Evolutionary conservation across 2,797 vertebrate species (phyloP).

Genomic region (Pangasius djambal): DNA sequence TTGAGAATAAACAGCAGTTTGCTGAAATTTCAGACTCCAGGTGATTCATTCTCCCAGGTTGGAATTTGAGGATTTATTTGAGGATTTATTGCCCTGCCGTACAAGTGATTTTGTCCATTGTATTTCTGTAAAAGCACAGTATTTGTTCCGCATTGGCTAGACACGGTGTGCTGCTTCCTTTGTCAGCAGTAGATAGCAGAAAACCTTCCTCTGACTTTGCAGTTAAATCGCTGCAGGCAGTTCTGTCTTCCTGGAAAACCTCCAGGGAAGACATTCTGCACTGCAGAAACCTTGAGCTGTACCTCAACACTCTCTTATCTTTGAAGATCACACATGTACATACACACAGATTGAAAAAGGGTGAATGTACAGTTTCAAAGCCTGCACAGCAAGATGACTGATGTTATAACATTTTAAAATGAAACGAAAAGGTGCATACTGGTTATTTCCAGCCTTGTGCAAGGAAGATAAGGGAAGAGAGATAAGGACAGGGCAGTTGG

Average conservation of each 20-base stretch:
- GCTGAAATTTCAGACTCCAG: background rate
- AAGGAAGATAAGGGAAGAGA: constrained; percentile 17
- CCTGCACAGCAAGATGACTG: constrained; percentile 16
- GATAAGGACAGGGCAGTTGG: background rate
- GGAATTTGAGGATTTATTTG: background rate
- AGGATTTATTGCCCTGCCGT: background rate
- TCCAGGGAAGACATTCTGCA: background rate
- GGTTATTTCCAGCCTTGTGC: constrained; percentile 1
- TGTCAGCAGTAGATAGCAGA: background rate
- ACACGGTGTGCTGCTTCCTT: background rate
- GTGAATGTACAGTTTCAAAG: background rate
- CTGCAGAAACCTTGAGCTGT: constrained; percentile 10
- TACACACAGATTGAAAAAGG: constrained; percentile 9
- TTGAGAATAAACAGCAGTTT: background rate
- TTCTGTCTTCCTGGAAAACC: constrained; percentile 1
- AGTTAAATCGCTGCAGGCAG: background rate
- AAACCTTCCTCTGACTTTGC: background rate
- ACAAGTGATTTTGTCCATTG: background rate
- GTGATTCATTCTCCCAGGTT: background rate
- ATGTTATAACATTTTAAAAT: constrained; percentile 4
- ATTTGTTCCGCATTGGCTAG: background rate
- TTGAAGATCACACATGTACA: background rate
- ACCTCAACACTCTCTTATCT: background rate
- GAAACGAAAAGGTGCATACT: background rate
- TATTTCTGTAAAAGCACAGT: constrained; percentile 1